A percentile compares a stretch with the other conserved stretches of the same genome.
Evolutionary conservation across 1,140 invertebrate genomes (phyloP).

Genomic region (Drosophila bifasciata): DNA sequence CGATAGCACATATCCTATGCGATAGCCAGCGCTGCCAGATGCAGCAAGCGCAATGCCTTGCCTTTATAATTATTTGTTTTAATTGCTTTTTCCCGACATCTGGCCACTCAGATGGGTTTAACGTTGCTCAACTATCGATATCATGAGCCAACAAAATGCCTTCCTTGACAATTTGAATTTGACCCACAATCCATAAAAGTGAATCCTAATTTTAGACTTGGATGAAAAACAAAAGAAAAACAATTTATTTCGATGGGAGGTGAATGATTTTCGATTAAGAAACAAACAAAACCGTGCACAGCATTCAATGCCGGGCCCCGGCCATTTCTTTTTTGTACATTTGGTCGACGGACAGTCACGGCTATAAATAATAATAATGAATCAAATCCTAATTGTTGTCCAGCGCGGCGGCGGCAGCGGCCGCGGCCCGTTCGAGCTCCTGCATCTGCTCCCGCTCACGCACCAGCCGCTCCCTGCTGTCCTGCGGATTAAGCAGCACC

Average conservation of each 20-base stretch:
- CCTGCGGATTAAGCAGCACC: constrained; percentile 77
- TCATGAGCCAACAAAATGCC: no score
- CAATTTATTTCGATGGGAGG: constrained; percentile 59
- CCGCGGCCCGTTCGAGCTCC: constrained; percentile 11
- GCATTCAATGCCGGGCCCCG: constrained; percentile 52
- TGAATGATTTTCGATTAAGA: constrained; percentile 53
- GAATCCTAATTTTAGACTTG: constrained; percentile 58
- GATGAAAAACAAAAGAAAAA: constrained; percentile 20
- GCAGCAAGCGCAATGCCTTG: background rate
- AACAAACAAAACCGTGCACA: constrained; percentile 56
- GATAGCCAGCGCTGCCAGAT: no score
- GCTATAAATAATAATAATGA: constrained; percentile 9
- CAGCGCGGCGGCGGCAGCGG: constrained; percentile 24
- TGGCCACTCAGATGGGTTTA: no score
- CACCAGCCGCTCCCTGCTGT: constrained; percentile 65
- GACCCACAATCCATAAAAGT: constrained; percentile 50
- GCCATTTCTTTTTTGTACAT: constrained; percentile 7
- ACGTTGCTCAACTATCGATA: no score
- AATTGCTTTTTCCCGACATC: no score
- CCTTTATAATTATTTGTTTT: no score
- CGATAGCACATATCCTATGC: background rate
- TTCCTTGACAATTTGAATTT: constrained; percentile 37
- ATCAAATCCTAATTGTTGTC: constrained; percentile 25
- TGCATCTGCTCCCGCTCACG: constrained; percentile 35
- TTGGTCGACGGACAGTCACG: background rate